A percentile compares a stretch with the other conserved stretches of the same genome.
phyloP scores from a whole-genome alignment of 2,797 vertebrate species.

The Sebastes goodei region DNA sequence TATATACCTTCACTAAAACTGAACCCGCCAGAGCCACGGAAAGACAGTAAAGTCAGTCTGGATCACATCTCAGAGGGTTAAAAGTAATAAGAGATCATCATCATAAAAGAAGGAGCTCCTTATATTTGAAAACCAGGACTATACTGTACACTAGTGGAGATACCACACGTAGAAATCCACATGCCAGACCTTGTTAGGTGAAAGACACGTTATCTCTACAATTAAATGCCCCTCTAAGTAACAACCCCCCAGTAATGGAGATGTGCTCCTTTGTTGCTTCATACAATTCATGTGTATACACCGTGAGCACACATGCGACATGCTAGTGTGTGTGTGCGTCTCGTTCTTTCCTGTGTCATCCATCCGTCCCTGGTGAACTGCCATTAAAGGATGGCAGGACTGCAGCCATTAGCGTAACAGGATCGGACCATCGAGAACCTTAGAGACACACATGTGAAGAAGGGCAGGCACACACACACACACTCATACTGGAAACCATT shows the following conservation, averaged over 20 bases:
- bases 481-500: constrained; percentile 31
- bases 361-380: constrained; percentile 60
- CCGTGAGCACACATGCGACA: neutral
- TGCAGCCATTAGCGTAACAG: constrained; percentile 74
- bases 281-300: neutral
- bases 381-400: constrained; percentile 56
- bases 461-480: neutral
- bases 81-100: neutral
- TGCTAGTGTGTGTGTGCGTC: neutral
- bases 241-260: constrained; percentile 29
- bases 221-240: constrained; percentile 47
- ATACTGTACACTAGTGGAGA: neutral
- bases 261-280: constrained; percentile 35
- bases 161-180: neutral
- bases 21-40: no score
- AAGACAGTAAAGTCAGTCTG: no score
- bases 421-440: constrained; percentile 59
- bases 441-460: constrained; percentile 13
- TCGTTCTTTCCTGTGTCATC: constrained; percentile 49
- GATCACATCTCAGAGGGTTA: no score
- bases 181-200: constrained; percentile 26
- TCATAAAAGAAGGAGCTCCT: neutral
- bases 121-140: neutral
- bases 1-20: no score
- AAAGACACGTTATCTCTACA: constrained; percentile 27